phyloP scores from a whole-genome alignment of 2,888 invertebrate genomes.

The Oxycera nigricornis region DNA sequence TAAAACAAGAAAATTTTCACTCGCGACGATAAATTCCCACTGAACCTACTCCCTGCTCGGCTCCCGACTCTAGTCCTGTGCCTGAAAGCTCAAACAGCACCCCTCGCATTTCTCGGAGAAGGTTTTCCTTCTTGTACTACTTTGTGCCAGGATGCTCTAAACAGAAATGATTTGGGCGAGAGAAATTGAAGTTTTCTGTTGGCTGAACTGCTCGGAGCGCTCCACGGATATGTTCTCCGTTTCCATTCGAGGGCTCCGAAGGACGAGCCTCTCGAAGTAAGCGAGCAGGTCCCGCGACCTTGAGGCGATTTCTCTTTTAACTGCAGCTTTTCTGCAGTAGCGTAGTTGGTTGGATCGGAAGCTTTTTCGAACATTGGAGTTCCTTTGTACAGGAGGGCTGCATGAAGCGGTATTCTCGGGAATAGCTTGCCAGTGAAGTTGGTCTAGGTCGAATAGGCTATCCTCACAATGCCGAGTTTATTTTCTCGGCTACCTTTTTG shows the following conservation, averaged over 20 bases:
- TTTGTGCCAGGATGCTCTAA: conserved; percentile 36
- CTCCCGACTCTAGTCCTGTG: background rate
- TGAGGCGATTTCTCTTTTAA: background rate
- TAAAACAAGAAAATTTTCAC: conserved; percentile 51
- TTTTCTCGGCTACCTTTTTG: no score
- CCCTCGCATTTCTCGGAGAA: conserved; percentile 17
- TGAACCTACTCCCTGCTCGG: background rate
- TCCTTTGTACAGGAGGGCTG: no score
- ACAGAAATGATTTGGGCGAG: background rate
- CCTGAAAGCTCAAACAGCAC: conserved; percentile 1
- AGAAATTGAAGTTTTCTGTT: background rate
- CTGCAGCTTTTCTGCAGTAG: conserved; percentile 24
- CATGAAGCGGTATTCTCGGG: no score
- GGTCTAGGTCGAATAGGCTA: no score
- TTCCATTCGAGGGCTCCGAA: background rate
- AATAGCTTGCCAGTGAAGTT: no score
- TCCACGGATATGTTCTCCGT: background rate
- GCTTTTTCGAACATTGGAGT: background rate
- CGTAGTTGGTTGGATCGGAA: background rate
- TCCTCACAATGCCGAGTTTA: no score
- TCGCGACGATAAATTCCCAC: conserved; percentile 20
- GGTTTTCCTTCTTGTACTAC: conserved; percentile 31
- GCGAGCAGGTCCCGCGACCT: background rate
- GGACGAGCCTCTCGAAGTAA: background rate
- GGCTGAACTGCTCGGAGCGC: conserved; percentile 1